A percentile compares a stretch with the other conserved stretches of the same genome.
Evolutionary conservation across 2,113 vertebrate species (phyloP).

Genomic region (Melanerpes aurifrons): DNA sequence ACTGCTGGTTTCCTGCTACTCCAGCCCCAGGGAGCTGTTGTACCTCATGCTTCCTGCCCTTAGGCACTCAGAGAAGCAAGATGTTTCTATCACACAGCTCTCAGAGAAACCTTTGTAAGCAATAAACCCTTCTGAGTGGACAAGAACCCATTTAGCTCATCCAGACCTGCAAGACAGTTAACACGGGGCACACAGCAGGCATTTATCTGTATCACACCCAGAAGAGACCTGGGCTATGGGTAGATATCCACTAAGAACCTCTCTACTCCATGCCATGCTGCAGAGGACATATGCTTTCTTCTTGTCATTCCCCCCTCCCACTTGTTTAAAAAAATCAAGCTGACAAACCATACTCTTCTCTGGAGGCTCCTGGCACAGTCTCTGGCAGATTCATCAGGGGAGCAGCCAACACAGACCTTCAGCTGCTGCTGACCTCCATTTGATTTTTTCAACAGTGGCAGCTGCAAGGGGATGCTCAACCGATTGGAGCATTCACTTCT

Average conservation of each 20-base stretch:
- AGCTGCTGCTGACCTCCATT: neutral
- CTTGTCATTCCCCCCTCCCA: neutral
- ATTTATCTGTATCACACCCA: neutral
- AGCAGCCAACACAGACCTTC: neutral
- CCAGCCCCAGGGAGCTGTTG: neutral
- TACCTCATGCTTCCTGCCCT: neutral
- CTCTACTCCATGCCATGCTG: rapidly evolving
- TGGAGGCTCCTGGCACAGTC: neutral
- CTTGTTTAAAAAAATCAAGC: neutral
- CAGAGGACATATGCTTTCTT: rapidly evolving
- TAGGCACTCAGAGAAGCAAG: neutral
- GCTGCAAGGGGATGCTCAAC: neutral
- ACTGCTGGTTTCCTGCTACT: neutral
- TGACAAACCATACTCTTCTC: neutral
- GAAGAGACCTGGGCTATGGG: neutral
- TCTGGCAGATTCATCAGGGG: neutral
- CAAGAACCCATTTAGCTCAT: neutral
- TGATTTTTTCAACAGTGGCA: neutral
- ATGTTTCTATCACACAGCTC: neutral
- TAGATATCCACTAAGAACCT: neutral
- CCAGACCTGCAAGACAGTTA: neutral
- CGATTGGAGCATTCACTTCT: neutral
- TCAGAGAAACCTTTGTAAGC: neutral
- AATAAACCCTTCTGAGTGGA: neutral
- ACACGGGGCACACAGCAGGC: rapidly evolving